phyloP scores from a whole-genome alignment of 2,113 vertebrate species.

The Callorhinus ursinus region DNA sequence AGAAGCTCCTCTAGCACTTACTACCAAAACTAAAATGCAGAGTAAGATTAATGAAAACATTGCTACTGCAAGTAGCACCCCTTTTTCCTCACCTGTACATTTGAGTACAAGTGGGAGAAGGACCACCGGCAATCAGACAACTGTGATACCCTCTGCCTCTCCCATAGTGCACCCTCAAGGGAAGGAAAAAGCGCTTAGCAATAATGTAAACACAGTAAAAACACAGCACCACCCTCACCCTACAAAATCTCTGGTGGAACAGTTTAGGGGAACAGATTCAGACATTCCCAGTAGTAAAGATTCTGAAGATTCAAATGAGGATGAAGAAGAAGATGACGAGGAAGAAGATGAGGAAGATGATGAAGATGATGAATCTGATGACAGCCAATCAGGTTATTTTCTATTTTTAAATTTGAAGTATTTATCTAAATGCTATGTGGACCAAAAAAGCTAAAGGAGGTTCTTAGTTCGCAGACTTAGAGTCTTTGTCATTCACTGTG shows the following conservation, averaged over 20 bases:
- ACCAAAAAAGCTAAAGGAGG: constrained; percentile 45
- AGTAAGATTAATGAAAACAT: constrained; percentile 85
- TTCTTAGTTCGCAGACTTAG: constrained; percentile 16
- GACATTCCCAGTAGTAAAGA: constrained; percentile 94
- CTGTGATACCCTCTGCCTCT: constrained; percentile 84
- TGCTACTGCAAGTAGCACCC: constrained; percentile 83
- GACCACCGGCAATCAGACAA: constrained; percentile 81
- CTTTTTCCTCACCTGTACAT: constrained; percentile 90
- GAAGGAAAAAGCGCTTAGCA: constrained; percentile 90
- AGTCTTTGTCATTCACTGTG: background rate
- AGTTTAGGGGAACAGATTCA: constrained; percentile 90
- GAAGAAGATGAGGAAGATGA: constrained; percentile 95
- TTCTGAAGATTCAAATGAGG: constrained; percentile 94
- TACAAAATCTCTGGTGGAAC: constrained; percentile 89
- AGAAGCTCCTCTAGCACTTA: constrained; percentile 95
- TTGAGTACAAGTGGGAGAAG: constrained; percentile 90
- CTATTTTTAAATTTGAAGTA: constrained; percentile 77
- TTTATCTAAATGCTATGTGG: constrained; percentile 51
- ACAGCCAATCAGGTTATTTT: constrained; percentile 95
- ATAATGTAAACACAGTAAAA: constrained; percentile 85
- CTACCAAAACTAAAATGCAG: constrained; percentile 90
- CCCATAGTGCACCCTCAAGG: constrained; percentile 89
- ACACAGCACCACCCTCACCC: constrained; percentile 90
- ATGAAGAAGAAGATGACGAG: constrained; percentile 95
- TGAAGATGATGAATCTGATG: constrained; percentile 93